Evolutionary conservation across 2,113 vertebrate genomes (phyloP).

Genomic region (Aegithalos caudatus): DNA sequence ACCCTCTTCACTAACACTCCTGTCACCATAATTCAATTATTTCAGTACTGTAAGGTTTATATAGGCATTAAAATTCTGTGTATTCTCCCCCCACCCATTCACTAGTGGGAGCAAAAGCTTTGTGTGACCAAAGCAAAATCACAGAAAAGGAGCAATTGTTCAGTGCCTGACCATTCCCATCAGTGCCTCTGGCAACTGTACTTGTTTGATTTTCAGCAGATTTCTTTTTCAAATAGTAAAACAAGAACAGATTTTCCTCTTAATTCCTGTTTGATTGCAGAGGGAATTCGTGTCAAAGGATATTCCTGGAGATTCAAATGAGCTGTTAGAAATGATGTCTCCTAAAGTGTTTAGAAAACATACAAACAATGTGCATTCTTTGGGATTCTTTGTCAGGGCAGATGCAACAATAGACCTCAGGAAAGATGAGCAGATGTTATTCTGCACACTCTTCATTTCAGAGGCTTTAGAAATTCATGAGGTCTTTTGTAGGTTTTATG

Average conservation of each 20-base stretch:
- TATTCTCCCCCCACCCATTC: not conserved
- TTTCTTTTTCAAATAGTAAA: slow-evolving; percentile 18
- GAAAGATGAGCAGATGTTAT: slow-evolving; percentile 58
- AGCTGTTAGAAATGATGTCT: not conserved
- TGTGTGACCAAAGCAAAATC: not conserved
- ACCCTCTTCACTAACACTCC: not conserved
- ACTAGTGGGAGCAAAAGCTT: not conserved
- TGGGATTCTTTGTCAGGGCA: slow-evolving; percentile 12
- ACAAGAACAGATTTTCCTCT: slow-evolving; percentile 39
- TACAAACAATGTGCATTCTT: slow-evolving; percentile 17
- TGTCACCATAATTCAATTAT: not conserved
- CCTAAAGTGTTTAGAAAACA: slow-evolving; percentile 29
- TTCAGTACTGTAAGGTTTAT: not conserved
- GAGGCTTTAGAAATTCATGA: slow-evolving; percentile 64
- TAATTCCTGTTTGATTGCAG: slow-evolving; percentile 6
- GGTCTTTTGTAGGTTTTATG: slow-evolving; percentile 37
- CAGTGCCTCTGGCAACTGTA: not conserved
- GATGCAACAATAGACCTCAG: slow-evolving; percentile 43
- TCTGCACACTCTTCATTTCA: slow-evolving; percentile 47
- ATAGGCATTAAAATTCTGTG: not conserved
- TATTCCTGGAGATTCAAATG: slow-evolving; percentile 44
- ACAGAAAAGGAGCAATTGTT: not conserved
- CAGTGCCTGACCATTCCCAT: not conserved
- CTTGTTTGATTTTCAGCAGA: slow-evolving; percentile 20
- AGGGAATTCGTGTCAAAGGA: not conserved